A percentile compares a stretch with the other conserved stretches of the same genome.
Conservation (phyloP, 2,113 vertebrate species). For the Salvelinus sp. region DNA sequence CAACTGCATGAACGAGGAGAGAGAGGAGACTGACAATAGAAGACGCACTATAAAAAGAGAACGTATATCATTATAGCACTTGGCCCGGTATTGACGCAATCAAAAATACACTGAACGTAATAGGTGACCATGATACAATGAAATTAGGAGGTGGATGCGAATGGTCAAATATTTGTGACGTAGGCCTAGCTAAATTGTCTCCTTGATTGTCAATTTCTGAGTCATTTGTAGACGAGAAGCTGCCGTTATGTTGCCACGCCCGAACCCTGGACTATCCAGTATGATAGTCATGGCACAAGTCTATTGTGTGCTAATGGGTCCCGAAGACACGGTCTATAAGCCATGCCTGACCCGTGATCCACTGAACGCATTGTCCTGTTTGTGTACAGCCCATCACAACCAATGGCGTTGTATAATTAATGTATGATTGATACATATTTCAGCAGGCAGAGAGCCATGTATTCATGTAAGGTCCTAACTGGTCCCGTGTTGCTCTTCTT, state of each 20-base stretch:
- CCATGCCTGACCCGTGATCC: neutral
- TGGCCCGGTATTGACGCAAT: neutral
- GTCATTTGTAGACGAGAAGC: neutral
- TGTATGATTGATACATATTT: conserved; percentile 69
- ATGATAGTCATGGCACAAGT: neutral
- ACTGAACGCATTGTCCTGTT: conserved; percentile 36
- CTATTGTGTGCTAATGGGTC: neutral
- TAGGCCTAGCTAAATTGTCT: neutral
- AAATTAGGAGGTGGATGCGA: neutral
- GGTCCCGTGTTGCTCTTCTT: too few relatives aligned
- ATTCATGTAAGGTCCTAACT: conserved; percentile 45
- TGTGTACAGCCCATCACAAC: conserved; percentile 40
- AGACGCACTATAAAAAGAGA: conserved; percentile 22
- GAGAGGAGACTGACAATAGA: conserved; percentile 16
- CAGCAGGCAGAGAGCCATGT: conserved; percentile 43
- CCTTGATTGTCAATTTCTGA: neutral
- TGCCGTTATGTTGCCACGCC: neutral
- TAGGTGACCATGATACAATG: neutral
- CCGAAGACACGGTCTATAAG: neutral
- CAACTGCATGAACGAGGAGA: conserved; percentile 30
- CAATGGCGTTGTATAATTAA: conserved; percentile 61
- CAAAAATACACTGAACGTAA: neutral
- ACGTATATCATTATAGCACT: conserved; percentile 14
- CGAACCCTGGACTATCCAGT: neutral
- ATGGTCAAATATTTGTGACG: neutral